phyloP scores from a whole-genome alignment of 2,113 vertebrate species.

The Motacilla tschutschensis region DNA sequence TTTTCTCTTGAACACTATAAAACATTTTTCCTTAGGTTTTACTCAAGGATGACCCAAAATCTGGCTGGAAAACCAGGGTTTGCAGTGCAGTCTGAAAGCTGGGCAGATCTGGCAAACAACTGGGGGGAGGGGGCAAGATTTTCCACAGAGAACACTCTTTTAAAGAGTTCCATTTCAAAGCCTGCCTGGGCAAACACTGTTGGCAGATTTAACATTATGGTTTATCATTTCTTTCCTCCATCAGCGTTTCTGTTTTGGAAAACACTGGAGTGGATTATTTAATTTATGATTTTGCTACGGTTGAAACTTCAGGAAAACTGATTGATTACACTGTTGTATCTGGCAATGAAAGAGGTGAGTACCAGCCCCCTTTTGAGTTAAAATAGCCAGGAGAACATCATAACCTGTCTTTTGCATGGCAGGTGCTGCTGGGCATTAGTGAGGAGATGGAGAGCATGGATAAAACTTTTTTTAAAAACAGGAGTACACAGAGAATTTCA shows the following conservation, averaged over 20 bases:
- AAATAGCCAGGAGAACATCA: background rate
- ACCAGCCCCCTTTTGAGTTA: background rate
- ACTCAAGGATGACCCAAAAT: background rate
- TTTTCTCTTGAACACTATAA: background rate
- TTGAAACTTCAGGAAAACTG: background rate
- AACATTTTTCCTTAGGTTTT: background rate
- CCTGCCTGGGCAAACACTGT: background rate
- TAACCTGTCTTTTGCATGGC: background rate
- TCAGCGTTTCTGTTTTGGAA: slow-evolving; percentile 15
- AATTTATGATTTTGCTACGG: slow-evolving; percentile 20
- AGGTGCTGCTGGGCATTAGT: background rate
- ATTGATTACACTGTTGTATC: slow-evolving; percentile 39
- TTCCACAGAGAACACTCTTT: background rate
- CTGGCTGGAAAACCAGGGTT: background rate
- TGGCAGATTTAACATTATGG: background rate
- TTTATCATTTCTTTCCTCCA: background rate
- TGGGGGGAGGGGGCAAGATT: background rate
- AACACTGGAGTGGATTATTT: slow-evolving; percentile 36
- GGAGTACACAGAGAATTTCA: background rate
- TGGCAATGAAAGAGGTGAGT: slow-evolving; percentile 64
- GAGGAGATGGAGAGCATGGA: background rate
- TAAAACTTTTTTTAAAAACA: background rate
- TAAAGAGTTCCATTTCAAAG: background rate
- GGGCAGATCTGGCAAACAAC: background rate
- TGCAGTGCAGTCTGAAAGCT: background rate